These are phyloP conservation scores for Archaeoteleia sp. DNA, from an alignment of 2,888 invertebrate genomes.

Conservation along the genomic window DNA sequence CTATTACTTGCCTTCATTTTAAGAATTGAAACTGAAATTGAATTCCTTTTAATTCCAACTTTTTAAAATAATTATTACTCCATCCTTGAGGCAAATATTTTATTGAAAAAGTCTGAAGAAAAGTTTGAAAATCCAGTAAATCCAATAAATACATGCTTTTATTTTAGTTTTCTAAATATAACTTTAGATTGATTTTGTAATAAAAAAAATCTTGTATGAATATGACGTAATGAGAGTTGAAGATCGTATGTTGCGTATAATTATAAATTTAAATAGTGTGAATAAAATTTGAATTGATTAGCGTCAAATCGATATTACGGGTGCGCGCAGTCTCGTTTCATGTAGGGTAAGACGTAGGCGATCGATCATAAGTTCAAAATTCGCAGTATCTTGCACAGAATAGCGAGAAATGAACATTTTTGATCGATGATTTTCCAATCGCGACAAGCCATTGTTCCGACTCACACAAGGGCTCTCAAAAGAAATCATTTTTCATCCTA, in stretches of 20 bases:
- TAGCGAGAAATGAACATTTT: constrained; percentile 37
- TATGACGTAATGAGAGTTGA: background rate
- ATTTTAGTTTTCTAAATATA: too few species aligned
- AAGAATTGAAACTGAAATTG: too few species aligned
- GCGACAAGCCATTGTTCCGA: constrained; percentile 47
- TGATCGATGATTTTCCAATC: constrained; percentile 58
- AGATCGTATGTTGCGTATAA: constrained; percentile 12
- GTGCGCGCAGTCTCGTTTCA: constrained; percentile 20
- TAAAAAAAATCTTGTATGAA: background rate
- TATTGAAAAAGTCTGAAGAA: too few species aligned
- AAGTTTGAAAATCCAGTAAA: too few species aligned
- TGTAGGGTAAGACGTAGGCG: constrained; percentile 9
- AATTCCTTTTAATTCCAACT: too few species aligned
- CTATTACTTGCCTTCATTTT: too few species aligned
- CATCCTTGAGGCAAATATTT: too few species aligned
- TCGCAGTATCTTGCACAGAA: constrained; percentile 39
- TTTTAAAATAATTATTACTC: too few species aligned
- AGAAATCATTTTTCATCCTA: constrained; percentile 28
- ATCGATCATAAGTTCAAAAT: constrained; percentile 54
- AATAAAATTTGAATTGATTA: constrained; percentile 47
- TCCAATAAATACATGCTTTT: too few species aligned
- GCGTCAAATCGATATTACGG: constrained; percentile 39
- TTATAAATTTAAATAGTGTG: constrained; percentile 7
- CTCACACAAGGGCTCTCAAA: constrained; percentile 24
- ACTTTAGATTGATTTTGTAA: too few species aligned